These are phyloP conservation scores for Cantharis flavilabris DNA, from an alignment of 2,888 invertebrate species.

Conservation along the genomic window DNA sequence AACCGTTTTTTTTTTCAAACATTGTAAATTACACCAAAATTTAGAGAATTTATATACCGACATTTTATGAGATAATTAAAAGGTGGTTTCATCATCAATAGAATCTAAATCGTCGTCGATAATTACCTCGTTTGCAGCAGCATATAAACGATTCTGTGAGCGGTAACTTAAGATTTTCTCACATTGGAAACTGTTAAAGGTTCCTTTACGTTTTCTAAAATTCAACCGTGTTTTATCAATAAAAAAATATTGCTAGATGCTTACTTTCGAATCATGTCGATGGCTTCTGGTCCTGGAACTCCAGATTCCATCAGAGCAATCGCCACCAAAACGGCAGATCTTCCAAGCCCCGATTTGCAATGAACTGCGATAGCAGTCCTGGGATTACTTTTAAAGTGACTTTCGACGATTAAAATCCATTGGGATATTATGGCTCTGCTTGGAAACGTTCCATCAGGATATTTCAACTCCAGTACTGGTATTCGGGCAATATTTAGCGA, in stretches of 20 bases:
- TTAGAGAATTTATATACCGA: not conserved
- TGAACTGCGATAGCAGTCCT: constrained; percentile 17
- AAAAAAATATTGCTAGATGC: not conserved
- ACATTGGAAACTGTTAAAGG: constrained; percentile 5
- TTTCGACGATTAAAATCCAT: constrained; percentile 15
- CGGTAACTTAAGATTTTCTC: not conserved
- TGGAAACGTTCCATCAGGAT: constrained; percentile 23
- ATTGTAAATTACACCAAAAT: not conserved
- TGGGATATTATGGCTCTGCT: not conserved
- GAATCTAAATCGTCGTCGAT: not conserved
- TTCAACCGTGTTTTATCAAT: not conserved
- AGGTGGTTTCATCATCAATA: too few relatives aligned
- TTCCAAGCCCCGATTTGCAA: constrained; percentile 21
- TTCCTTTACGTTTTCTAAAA: constrained; percentile 14
- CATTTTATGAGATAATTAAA: too few relatives aligned
- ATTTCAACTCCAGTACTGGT: constrained; percentile 4
- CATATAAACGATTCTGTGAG: constrained; percentile 1
- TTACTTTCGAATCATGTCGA: constrained; percentile 9
- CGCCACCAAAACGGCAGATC: constrained; percentile 24
- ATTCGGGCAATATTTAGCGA: constrained; percentile 11
- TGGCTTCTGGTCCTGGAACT: constrained; percentile 2
- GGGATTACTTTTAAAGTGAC: constrained; percentile 8
- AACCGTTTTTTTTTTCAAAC: not conserved
- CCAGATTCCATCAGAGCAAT: constrained; percentile 28
- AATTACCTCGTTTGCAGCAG: not conserved